These are phyloP conservation scores for Tipula unca DNA, from an alignment of 2,888 invertebrate species.

Conservation along the genomic window DNA sequence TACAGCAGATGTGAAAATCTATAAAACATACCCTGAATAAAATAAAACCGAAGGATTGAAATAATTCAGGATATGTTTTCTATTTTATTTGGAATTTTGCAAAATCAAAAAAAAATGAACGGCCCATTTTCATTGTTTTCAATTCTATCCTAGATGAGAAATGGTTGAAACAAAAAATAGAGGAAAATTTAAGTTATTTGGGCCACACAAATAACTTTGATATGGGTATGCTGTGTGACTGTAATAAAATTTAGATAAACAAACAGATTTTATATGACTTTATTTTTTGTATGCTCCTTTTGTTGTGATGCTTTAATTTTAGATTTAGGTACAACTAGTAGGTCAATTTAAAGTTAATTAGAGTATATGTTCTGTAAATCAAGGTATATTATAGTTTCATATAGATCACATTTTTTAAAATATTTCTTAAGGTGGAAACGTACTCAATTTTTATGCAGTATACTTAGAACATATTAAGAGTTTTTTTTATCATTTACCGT, in stretches of 20 bases:
- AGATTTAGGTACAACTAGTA: neutral
- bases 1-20: neutral
- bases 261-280: neutral
- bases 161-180: neutral
- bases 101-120: neutral
- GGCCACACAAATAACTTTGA: neutral
- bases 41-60: neutral
- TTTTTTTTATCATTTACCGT: too few relatives aligned
- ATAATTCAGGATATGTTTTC: neutral
- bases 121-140: neutral
- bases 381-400: neutral
- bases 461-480: too few relatives aligned
- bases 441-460: too few relatives aligned
- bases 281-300: neutral
- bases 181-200: neutral
- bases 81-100: neutral
- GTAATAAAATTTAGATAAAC: neutral
- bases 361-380: neutral
- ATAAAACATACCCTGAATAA: constrained; percentile 14
- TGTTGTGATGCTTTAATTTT: neutral
- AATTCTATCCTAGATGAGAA: neutral
- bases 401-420: neutral
- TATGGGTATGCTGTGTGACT: neutral
- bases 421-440: too few relatives aligned
- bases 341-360: neutral